Percentiles rank a stretch among this genome's conserved stretches.
Evolutionary conservation across 2,888 invertebrate genomes (phyloP).

Genomic region (Lagria hirta): DNA sequence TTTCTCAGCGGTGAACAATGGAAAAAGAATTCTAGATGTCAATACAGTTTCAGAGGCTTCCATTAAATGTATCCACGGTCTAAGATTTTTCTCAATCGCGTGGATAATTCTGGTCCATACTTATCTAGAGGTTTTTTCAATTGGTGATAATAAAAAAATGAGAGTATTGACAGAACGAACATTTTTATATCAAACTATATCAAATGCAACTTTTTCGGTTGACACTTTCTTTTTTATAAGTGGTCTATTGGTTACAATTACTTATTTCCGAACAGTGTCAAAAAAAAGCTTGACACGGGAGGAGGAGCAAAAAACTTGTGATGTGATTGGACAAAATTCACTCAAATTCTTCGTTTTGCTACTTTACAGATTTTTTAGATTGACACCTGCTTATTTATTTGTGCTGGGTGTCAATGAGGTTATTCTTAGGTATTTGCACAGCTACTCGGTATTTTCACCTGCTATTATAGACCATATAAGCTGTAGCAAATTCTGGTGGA

Average conservation of each 20-base stretch:
- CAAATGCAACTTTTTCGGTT: conserved; percentile 83
- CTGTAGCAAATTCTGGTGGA: conserved; percentile 81
- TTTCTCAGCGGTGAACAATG: conserved; percentile 75
- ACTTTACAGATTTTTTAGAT: conserved; percentile 67
- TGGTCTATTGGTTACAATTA: conserved; percentile 71
- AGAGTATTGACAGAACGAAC: conserved; percentile 73
- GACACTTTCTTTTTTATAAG: conserved; percentile 86
- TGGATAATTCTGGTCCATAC: conserved; percentile 88
- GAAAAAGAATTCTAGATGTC: conserved; percentile 72
- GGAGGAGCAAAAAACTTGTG: conserved; percentile 43
- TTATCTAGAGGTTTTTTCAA: conserved; percentile 77
- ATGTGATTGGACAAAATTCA: conserved; percentile 53
- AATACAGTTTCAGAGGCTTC: conserved; percentile 67
- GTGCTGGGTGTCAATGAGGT: conserved; percentile 75
- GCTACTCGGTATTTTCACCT: conserved; percentile 72
- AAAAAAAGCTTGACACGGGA: conserved; percentile 56
- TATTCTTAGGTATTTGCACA: conserved; percentile 69
- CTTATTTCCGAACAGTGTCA: conserved; percentile 67
- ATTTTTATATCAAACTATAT: conserved; percentile 78
- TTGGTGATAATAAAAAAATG: conserved; percentile 73
- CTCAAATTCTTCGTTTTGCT: conserved; percentile 57
- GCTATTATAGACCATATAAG: conserved; percentile 69
- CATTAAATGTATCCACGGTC: conserved; percentile 74
- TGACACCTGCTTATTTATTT: conserved; percentile 81
- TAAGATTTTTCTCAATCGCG: conserved; percentile 74